Conservation (phyloP, 2,113 vertebrate species). For the Cardinalis cardinalis region DNA sequence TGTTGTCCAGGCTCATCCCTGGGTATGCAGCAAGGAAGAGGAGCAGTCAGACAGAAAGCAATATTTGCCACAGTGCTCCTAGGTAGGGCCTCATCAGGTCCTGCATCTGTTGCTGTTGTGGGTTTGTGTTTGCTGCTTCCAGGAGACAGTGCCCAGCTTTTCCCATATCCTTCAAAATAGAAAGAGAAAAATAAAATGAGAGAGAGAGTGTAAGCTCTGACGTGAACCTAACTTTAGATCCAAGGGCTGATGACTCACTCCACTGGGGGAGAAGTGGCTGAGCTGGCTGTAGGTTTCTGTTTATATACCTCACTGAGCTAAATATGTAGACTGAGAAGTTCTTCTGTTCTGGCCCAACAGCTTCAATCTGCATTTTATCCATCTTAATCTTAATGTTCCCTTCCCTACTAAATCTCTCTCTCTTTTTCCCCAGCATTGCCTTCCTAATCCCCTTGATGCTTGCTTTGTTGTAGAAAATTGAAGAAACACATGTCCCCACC, state of each 20-base stretch:
- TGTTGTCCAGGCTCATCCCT: not conserved
- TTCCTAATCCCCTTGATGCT: slow-evolving; percentile 48
- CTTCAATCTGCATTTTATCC: slow-evolving; percentile 57
- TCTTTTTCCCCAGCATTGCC: slow-evolving; percentile 4
- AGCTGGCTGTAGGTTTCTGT: slow-evolving; percentile 75
- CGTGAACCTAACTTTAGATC: slow-evolving; percentile 80
- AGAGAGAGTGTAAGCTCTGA: slow-evolving; percentile 60
- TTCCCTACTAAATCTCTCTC: slow-evolving; percentile 21
- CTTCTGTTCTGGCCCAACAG: slow-evolving; percentile 67
- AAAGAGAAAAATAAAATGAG: slow-evolving; percentile 48
- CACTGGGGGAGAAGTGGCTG: slow-evolving; percentile 64
- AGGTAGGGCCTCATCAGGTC: slow-evolving; percentile 11
- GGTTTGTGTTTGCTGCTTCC: slow-evolving; percentile 25
- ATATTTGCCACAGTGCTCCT: not conserved
- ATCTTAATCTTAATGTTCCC: not conserved
- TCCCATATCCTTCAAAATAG: slow-evolving; percentile 56
- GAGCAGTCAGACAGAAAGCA: not conserved
- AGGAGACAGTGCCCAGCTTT: slow-evolving; percentile 30
- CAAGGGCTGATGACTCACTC: slow-evolving; percentile 74
- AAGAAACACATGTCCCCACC: slow-evolving; percentile 17
- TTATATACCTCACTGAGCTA: slow-evolving; percentile 76
- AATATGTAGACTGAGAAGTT: slow-evolving; percentile 76
- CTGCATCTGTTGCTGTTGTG: slow-evolving; percentile 13
- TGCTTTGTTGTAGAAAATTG: slow-evolving; percentile 34
- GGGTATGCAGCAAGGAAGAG: not conserved